phyloP scores from a whole-genome alignment of 23 tunicate species.

The Trididemnum nubilum region DNA sequence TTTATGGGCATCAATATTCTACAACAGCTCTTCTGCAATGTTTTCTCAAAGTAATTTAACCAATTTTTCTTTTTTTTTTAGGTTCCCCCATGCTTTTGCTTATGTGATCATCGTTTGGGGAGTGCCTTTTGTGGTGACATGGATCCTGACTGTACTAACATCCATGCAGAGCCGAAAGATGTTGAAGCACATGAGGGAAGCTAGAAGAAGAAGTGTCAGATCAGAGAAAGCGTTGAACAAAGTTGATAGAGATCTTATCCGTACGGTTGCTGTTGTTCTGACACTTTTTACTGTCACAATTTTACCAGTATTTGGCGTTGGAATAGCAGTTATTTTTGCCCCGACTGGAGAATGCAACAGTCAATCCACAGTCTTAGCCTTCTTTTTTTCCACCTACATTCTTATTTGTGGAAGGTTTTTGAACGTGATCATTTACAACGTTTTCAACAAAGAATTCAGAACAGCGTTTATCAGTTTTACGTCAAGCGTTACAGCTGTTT shows the following conservation, averaged over 20 bases:
- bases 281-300: conserved; percentile 64
- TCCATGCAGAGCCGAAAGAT: conserved; percentile 67
- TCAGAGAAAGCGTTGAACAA: conserved; percentile 41
- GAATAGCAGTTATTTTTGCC: conserved; percentile 1
- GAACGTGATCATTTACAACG: conserved; percentile 85
- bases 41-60: no score
- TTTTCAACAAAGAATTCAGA: conserved; percentile 82
- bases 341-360: conserved; percentile 31
- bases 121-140: conserved; percentile 76
- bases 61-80: conserved; percentile 36
- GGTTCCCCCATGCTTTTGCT: conserved; percentile 59
- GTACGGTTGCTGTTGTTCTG: conserved; percentile 70
- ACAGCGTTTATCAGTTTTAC: conserved; percentile 34
- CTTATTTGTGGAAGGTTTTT: conserved; percentile 61
- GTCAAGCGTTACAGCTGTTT: neutral
- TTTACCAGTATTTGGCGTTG: conserved; percentile 65
- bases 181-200: conserved; percentile 63
- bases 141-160: conserved; percentile 71
- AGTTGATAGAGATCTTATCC: conserved; percentile 70
- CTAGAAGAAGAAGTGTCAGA: conserved; percentile 45
- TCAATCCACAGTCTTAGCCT: conserved; percentile 3
- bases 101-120: conserved; percentile 80
- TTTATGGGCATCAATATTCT: no score
- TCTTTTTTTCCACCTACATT: conserved; percentile 49
- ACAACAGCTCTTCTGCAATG: no score